These are phyloP conservation scores for Mimas tiliae DNA, from an alignment of 2,888 invertebrate genomes.

Conservation along the genomic window DNA sequence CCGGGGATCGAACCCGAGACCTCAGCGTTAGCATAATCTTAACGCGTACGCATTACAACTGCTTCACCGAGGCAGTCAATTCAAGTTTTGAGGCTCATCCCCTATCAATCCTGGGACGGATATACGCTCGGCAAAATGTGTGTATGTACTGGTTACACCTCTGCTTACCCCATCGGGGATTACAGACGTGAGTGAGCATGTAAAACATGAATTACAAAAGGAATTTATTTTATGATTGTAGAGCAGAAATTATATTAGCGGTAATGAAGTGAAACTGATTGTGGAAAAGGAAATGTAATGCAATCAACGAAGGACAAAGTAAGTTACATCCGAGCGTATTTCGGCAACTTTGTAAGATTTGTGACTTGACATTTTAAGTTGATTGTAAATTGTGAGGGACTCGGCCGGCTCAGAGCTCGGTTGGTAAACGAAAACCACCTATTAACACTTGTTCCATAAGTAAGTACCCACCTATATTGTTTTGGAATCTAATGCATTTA, in stretches of 20 bases:
- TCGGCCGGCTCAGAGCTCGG: background rate
- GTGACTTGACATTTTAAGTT: slow-evolving; percentile 5
- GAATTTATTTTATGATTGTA: background rate
- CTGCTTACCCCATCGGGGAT: too few species aligned
- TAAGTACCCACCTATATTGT: too few species aligned
- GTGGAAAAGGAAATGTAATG: slow-evolving; percentile 13
- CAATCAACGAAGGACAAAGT: slow-evolving; percentile 17
- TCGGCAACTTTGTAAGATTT: slow-evolving; percentile 22
- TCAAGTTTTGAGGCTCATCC: too few species aligned
- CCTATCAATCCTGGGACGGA: too few species aligned
- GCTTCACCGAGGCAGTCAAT: too few species aligned
- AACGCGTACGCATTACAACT: too few species aligned
- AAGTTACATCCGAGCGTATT: background rate
- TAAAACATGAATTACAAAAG: background rate
- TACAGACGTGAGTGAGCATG: background rate
- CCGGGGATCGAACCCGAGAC: too few species aligned
- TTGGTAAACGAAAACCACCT: background rate
- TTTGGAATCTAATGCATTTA: too few species aligned
- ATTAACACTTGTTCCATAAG: too few species aligned
- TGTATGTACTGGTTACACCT: too few species aligned
- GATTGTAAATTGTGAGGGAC: slow-evolving; percentile 5
- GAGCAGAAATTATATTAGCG: slow-evolving; percentile 2
- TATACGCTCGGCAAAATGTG: too few species aligned
- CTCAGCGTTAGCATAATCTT: too few species aligned
- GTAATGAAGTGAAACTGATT: slow-evolving; percentile 11